phyloP scores from a whole-genome alignment of 2,888 invertebrate species.

The Euplagia quadripunctaria region DNA sequence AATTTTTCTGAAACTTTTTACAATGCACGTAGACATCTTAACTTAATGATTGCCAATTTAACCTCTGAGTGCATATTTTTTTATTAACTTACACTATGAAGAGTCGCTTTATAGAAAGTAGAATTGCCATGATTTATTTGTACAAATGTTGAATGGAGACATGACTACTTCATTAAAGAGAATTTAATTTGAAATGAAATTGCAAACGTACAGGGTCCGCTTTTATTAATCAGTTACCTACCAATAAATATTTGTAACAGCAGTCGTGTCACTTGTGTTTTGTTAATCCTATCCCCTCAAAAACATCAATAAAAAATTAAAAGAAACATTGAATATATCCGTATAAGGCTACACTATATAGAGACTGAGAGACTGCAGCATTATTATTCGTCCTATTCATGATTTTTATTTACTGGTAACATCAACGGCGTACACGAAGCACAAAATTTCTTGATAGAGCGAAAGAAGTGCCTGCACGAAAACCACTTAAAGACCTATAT shows the following conservation, averaged over 20 bases:
- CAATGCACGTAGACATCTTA: background rate
- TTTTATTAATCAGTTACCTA: background rate
- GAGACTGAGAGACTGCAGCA: too few species aligned
- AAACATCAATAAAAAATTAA: too few species aligned
- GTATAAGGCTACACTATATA: too few species aligned
- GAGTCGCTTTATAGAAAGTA: background rate
- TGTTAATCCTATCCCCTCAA: background rate
- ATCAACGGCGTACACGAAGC: too few species aligned
- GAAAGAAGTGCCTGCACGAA: too few species aligned
- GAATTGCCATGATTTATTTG: background rate
- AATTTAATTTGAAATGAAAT: too few species aligned
- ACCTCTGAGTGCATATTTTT: background rate
- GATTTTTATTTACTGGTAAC: too few species aligned
- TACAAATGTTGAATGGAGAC: background rate
- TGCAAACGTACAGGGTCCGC: background rate
- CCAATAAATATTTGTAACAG: background rate
- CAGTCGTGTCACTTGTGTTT: background rate
- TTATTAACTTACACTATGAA: background rate
- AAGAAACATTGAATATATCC: too few species aligned
- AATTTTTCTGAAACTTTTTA: too few species aligned
- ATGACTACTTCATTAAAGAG: background rate
- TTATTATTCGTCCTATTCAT: too few species aligned
- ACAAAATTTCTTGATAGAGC: too few species aligned
- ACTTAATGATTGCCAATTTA: background rate
- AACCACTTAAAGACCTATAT: background rate